A percentile compares a stretch with the other conserved stretches of the same genome.
phyloP scores from a whole-genome alignment of 2,888 invertebrate species.

The Acholoe squamosa region DNA sequence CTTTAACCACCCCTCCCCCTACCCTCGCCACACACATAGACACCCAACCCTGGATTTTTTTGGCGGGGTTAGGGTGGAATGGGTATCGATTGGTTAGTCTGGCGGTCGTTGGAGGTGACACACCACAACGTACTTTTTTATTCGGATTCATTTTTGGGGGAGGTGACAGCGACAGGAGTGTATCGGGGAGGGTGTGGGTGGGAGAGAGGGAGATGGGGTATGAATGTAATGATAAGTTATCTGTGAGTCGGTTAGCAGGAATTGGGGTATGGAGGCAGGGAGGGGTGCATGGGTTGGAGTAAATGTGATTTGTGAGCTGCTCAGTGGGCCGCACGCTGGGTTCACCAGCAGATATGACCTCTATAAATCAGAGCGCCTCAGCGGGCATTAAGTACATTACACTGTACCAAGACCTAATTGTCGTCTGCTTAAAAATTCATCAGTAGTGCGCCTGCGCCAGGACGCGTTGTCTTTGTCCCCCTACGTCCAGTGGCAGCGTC shows the following conservation, averaged over 20 bases:
- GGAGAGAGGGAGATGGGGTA: not conserved
- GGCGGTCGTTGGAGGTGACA: not conserved
- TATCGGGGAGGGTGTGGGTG: not conserved
- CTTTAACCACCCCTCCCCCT: not conserved
- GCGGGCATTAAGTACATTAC: slow-evolving; percentile 51
- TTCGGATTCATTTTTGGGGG: not conserved
- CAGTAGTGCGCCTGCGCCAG: slow-evolving; percentile 14
- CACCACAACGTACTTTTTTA: not conserved
- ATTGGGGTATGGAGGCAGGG: not conserved
- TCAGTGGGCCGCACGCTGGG: slow-evolving; percentile 4
- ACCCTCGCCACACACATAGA: not conserved
- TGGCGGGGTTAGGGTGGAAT: not conserved
- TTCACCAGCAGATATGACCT: slow-evolving; percentile 12
- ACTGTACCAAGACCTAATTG: slow-evolving; percentile 35
- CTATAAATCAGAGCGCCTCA: slow-evolving; percentile 47
- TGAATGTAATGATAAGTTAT: slow-evolving; percentile 44
- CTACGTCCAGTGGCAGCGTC: not conserved
- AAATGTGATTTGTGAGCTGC: slow-evolving; percentile 32
- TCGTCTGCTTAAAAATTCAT: slow-evolving; percentile 45
- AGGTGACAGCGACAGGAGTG: not conserved
- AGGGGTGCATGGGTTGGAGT: not conserved
- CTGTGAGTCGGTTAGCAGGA: not conserved
- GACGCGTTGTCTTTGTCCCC: not conserved
- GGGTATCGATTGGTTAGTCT: not conserved
- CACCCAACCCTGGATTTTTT: slow-evolving; percentile 4